Percentiles rank a stretch among this genome's conserved stretches.
Evolutionary conservation across 2,797 vertebrate species (phyloP).

Genomic region (Oceanodroma leucorhoa): DNA sequence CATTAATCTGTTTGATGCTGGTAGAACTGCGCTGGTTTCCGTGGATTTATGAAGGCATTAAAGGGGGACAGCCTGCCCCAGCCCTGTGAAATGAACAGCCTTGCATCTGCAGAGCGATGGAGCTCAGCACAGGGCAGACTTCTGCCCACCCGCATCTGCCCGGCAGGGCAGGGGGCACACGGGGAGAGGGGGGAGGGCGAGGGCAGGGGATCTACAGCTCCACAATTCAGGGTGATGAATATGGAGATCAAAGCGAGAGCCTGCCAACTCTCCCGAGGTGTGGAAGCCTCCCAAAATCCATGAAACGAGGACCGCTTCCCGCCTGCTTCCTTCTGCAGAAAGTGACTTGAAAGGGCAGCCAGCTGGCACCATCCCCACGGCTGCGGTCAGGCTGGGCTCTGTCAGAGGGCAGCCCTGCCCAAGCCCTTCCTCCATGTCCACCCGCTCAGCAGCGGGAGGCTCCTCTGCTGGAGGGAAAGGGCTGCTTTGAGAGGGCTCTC

Average conservation of each 20-base stretch:
- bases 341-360: neutral
- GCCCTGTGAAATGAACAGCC: neutral
- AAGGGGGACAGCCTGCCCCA: neutral
- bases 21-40: neutral
- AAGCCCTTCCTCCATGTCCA: neutral
- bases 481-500: neutral
- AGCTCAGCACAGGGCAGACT: neutral
- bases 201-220: neutral
- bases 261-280: neutral
- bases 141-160: neutral
- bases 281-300: neutral
- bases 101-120: rapidly evolving
- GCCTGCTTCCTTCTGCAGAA: neutral
- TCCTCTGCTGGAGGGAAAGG: neutral
- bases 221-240: neutral
- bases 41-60: constrained; percentile 6
- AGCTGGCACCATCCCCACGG: neutral
- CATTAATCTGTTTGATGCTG: neutral
- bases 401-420: neutral
- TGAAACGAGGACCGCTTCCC: neutral
- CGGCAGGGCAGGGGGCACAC: neutral
- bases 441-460: neutral
- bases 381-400: neutral
- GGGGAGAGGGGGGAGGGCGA: rapidly evolving
- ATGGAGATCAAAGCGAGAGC: neutral